Evolutionary conservation across 2,113 vertebrate genomes (phyloP).

Genomic region (Noctilio leporinus): DNA sequence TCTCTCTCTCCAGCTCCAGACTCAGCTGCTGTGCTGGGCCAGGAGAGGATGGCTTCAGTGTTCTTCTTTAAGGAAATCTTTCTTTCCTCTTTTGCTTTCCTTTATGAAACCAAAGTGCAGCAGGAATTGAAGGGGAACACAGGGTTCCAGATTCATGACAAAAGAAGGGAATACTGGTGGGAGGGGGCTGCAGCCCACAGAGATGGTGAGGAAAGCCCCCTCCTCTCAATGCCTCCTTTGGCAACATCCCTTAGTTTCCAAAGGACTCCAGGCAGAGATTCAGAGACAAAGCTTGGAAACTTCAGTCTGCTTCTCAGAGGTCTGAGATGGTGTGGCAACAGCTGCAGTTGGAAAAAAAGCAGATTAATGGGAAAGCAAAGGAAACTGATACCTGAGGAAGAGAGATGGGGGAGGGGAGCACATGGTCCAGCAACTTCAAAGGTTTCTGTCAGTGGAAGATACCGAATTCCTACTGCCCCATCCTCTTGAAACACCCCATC

Average conservation of each 20-base stretch:
- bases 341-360: background rate
- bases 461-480: background rate
- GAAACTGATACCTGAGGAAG: background rate
- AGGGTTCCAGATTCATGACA: background rate
- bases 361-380: background rate
- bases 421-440: accelerated
- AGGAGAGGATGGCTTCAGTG: background rate
- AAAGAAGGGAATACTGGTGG: background rate
- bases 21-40: background rate
- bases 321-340: accelerated
- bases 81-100: background rate
- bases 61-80: background rate
- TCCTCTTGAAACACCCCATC: background rate
- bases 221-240: background rate
- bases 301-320: background rate
- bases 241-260: background rate
- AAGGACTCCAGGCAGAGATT: background rate
- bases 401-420: accelerated
- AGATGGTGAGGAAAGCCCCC: background rate
- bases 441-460: background rate
- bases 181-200: background rate
- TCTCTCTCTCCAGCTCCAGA: background rate
- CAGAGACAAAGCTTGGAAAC: background rate
- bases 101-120: background rate
- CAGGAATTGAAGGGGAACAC: no score